Evolutionary conservation across 1,140 invertebrate species (phyloP).

Genomic region (Drosophila leontia): DNA sequence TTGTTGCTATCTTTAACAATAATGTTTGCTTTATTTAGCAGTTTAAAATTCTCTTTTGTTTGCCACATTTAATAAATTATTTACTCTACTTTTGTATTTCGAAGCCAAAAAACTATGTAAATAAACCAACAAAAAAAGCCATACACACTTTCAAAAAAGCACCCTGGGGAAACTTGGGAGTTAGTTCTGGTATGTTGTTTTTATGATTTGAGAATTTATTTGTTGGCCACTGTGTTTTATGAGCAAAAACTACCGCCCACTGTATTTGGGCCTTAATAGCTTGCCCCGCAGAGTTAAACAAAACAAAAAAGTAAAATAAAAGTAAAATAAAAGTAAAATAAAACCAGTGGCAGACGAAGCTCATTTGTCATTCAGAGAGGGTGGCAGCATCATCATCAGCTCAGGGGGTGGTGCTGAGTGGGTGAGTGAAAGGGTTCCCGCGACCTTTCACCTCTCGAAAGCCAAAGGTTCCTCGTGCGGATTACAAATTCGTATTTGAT

Average conservation of each 20-base stretch:
- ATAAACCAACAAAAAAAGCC: neutral
- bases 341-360: constrained; percentile 13
- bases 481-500: constrained; percentile 43
- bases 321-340: neutral
- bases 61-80: neutral
- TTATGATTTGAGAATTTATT: constrained; percentile 10
- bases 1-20: no score
- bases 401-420: neutral
- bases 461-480: constrained; percentile 14
- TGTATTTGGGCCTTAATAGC: constrained; percentile 14
- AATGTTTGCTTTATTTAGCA: neutral
- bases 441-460: constrained; percentile 42
- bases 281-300: constrained; percentile 18
- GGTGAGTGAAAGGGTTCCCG: constrained; percentile 21
- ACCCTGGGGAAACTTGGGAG: neutral
- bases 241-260: constrained; percentile 7
- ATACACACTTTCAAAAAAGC: neutral
- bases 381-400: constrained; percentile 7
- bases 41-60: neutral
- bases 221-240: neutral
- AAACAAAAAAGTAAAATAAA: neutral
- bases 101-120: neutral
- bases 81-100: neutral
- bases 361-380: constrained; percentile 51
- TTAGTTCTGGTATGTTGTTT: neutral